Evolutionary conservation across 2,797 vertebrate species (phyloP).

Genomic region (Lithobates pipiens): DNA sequence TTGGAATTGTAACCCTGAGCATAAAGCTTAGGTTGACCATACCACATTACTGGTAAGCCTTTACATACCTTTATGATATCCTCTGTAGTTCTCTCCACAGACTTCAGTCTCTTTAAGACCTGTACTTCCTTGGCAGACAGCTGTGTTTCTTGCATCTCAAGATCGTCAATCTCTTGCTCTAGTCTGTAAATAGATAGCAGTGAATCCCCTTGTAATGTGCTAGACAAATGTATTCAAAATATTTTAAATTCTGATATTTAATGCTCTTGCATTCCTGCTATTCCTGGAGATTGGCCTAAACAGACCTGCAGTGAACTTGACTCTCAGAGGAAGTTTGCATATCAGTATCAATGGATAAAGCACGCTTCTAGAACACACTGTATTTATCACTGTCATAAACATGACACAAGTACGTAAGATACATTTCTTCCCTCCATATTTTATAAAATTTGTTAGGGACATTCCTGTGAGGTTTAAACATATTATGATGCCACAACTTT

Average conservation of each 20-base stretch:
- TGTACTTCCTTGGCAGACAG: constrained; percentile 87
- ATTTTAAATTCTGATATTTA: constrained; percentile 22
- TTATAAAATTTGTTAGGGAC: too few species aligned
- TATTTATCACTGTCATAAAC: neutral
- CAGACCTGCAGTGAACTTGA: neutral
- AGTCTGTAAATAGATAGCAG: constrained; percentile 76
- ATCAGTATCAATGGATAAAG: neutral
- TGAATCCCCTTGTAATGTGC: neutral
- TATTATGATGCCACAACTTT: too few species aligned
- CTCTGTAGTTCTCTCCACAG: constrained; percentile 89
- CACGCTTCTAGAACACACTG: neutral
- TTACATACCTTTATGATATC: constrained; percentile 70
- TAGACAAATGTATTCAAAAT: neutral
- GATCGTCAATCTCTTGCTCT: constrained; percentile 85
- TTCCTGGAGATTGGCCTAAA: neutral
- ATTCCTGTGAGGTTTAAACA: too few species aligned
- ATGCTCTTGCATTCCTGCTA: constrained; percentile 33
- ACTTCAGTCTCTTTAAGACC: constrained; percentile 88
- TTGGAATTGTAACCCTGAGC: too few species aligned
- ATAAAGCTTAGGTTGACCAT: too few species aligned
- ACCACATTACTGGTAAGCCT: neutral
- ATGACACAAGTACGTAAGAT: neutral
- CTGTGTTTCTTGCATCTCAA: constrained; percentile 87
- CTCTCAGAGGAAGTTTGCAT: neutral
- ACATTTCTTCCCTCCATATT: neutral